Conservation (phyloP, 1,140 invertebrate genomes). For the Megalonaias nervosa region DNA sequence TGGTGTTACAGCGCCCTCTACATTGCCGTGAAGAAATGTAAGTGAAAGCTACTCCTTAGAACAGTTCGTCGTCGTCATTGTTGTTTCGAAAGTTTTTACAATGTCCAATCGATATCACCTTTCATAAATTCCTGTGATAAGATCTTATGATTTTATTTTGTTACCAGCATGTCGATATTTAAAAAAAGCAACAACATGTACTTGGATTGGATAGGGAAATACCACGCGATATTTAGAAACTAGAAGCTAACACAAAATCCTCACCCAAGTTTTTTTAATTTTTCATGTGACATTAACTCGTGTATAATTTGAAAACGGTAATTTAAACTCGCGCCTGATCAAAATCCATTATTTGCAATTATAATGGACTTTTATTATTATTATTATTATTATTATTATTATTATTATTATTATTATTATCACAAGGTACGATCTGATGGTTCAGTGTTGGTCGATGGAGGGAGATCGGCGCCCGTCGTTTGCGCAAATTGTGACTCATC, state of each 20-base stretch:
- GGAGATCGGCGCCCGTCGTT: conserved; percentile 42
- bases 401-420: conserved; percentile 4
- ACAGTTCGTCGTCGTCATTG: too few species aligned
- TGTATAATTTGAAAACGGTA: background rate
- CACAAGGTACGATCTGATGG: conserved; percentile 50
- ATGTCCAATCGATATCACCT: background rate
- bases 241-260: background rate
- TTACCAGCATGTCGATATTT: background rate
- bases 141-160: background rate
- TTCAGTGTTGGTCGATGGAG: conserved; percentile 42
- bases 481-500: conserved; percentile 35
- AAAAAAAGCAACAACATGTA: background rate
- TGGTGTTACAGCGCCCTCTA: conserved; percentile 48
- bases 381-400: background rate
- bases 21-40: conserved; percentile 55
- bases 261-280: background rate
- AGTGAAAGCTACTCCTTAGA: conserved; percentile 17
- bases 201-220: background rate
- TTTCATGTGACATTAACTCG: background rate
- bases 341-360: background rate
- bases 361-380: background rate
- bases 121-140: background rate
- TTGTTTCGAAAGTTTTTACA: background rate
- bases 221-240: too few species aligned
- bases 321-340: background rate